Conservation (phyloP, 2,888 invertebrate species). For the Heteromurus nitidus region DNA sequence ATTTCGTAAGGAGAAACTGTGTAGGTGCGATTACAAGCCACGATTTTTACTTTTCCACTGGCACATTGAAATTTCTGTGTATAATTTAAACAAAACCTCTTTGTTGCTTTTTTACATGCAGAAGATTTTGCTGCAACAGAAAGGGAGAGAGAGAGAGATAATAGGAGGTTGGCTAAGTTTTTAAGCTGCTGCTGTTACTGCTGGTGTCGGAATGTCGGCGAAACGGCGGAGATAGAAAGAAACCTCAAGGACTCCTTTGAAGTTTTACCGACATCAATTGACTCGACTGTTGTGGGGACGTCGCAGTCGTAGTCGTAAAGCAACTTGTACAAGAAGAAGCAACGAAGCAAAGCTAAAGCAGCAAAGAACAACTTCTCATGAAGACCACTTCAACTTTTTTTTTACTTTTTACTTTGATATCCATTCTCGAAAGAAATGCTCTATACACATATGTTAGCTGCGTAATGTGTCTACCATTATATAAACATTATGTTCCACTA, state of each 20-base stretch:
- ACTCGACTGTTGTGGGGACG: conserved; percentile 68
- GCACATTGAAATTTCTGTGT: conserved; percentile 1
- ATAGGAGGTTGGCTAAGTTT: conserved; percentile 54
- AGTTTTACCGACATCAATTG: conserved; percentile 73
- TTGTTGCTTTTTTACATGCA: conserved; percentile 36
- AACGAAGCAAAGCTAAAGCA: conserved; percentile 29
- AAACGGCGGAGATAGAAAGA: conserved; percentile 68
- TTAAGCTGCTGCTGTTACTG: conserved; percentile 41
- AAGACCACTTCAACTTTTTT: conserved; percentile 56
- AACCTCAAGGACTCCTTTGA: conserved; percentile 74
- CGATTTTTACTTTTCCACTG: conserved; percentile 9
- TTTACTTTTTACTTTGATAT: conserved; percentile 18
- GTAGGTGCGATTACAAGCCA: conserved; percentile 1
- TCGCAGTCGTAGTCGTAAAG: conserved; percentile 59
- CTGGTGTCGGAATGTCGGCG: conserved; percentile 63
- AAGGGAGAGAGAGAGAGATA: conserved; percentile 59
- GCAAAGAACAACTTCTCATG: conserved; percentile 53
- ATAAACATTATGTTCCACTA: background rate
- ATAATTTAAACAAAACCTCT: conserved; percentile 34
- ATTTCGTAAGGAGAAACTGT: background rate
- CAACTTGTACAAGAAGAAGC: conserved; percentile 19
- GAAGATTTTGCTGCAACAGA: too few species aligned
- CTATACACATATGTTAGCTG: background rate
- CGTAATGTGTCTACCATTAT: conserved; percentile 3
- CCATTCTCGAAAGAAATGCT: background rate